phyloP scores from a whole-genome alignment of 2,797 vertebrate genomes.

The Todus mexicanus region DNA sequence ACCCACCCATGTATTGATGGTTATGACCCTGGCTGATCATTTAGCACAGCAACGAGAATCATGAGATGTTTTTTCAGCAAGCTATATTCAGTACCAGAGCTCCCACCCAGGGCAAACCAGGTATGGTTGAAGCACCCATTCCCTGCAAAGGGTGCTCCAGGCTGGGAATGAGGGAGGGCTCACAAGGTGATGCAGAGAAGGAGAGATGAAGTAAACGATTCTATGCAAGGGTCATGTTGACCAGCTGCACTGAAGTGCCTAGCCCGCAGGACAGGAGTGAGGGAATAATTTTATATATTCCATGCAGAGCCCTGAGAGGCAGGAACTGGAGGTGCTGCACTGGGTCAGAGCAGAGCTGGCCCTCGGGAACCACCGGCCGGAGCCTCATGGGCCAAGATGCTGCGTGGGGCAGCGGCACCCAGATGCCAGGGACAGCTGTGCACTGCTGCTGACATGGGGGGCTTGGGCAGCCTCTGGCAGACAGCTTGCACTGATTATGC shows the following conservation, averaged over 20 bases:
- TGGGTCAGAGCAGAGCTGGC: neutral
- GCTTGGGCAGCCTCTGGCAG: neutral
- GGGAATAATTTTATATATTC: neutral
- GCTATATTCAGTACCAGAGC: accelerated
- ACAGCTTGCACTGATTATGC: neutral
- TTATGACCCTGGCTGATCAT: neutral
- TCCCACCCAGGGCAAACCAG: neutral
- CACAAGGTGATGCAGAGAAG: neutral
- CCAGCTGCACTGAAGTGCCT: neutral
- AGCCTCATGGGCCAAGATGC: accelerated
- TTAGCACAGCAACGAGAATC: neutral
- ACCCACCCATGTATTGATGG: neutral
- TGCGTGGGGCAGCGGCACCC: accelerated
- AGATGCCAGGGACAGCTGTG: neutral
- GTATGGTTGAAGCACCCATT: neutral
- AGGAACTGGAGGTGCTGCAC: neutral
- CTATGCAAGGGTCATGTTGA: neutral
- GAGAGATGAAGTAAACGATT: neutral
- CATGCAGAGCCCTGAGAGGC: neutral
- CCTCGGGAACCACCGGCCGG: accelerated
- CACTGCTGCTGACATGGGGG: neutral
- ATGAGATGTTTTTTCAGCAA: neutral
- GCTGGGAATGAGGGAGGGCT: neutral
- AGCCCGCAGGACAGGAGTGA: neutral
- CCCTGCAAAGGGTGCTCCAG: neutral